Base-by-base conservation (phyloP, 2,113 vertebrate genomes). In the Syrmaticus mikado region DNA sequence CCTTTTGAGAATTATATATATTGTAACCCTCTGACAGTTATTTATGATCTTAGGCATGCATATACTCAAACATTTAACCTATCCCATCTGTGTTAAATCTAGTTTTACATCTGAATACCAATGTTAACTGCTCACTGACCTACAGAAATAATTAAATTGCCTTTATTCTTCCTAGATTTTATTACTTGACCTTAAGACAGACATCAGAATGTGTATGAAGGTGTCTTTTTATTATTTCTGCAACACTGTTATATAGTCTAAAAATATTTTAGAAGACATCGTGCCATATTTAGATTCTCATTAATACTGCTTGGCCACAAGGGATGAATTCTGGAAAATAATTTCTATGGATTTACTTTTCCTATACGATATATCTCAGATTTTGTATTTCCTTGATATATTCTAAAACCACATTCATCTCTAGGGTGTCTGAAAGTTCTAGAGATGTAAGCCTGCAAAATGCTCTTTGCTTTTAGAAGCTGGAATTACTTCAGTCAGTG, bases 1-100 rank as follows among this genome's bases (percentile, higher is more conserved):
- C 57, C 81, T 92, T 95, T 91, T 84, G 89, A 95, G 95, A 90
- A 68, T 75, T 92, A 22, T 66, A 75, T 68, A 82, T 76, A 62
- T 94, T 92, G 77, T 91, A 92, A 87, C 45, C 50, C 19, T 91
- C 75, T 94, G 91, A 92, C 95, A 95, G 92, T 85, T 94, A 93
- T 95, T 94, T 96, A 96, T 93, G 81, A 38, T 87, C 58, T 92
- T 85, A 79, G 36, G 60, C 67, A 82, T 77, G 85, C n/a, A 46
- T 82, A 76, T 67, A 85, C 75, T 87, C 74, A 85, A 91, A 79
- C 0, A 0, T 89, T 93, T 96, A 95, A 96, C 89, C 91, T 95
- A 74, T 58, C 60, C 74, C 89, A 95, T 89, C 92, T 96, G 84
- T 95, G 91, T 87, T 87, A 83, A 92, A 90, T 91, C 65, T 80